A percentile compares a stretch with the other conserved stretches of the same genome.
Conservation (phyloP, 2,797 vertebrate species). For the Neoniphon sammara region DNA sequence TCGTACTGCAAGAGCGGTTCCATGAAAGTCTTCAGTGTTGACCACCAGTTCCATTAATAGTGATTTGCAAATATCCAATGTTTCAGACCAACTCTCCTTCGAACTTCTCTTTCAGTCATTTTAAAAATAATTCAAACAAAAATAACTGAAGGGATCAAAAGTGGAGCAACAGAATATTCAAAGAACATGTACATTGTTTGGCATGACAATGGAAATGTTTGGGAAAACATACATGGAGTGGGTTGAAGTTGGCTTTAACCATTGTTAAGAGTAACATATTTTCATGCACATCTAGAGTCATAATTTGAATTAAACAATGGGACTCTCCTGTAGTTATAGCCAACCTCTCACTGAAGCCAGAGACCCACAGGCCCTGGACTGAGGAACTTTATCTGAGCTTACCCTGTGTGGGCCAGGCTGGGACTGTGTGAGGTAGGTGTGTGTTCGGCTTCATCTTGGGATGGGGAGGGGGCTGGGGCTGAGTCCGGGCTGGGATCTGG, state of each 20-base stretch:
- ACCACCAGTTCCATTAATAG: constrained; percentile 19
- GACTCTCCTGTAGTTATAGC: constrained; percentile 42
- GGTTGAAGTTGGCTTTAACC: constrained; percentile 60
- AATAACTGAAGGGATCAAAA: constrained; percentile 47
- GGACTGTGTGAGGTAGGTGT: constrained; percentile 92
- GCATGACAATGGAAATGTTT: not conserved
- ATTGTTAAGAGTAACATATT: not conserved
- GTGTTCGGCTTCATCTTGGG: constrained; percentile 86
- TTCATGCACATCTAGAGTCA: not conserved
- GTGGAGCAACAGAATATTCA: constrained; percentile 38
- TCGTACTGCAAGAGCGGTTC: not conserved
- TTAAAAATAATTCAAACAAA: constrained; percentile 19
- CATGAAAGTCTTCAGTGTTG: not conserved
- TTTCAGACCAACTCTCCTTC: constrained; percentile 11
- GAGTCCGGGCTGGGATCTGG: constrained; percentile 73
- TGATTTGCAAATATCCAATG: constrained; percentile 19
- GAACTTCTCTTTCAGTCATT: constrained; percentile 21
- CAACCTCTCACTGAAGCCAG: constrained; percentile 42
- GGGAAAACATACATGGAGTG: not conserved
- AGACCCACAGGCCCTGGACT: constrained; percentile 20
- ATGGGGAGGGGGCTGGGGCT: constrained; percentile 62
- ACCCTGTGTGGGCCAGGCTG: constrained; percentile 83
- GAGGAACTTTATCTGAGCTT: constrained; percentile 67
- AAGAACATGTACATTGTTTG: constrained; percentile 22
- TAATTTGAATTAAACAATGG: constrained; percentile 7